A percentile compares a stretch with the other conserved stretches of the same genome.
These are phyloP conservation scores for Peromyscus attwateri DNA, from an alignment of 2,797 vertebrate species.

Conservation along the genomic window DNA sequence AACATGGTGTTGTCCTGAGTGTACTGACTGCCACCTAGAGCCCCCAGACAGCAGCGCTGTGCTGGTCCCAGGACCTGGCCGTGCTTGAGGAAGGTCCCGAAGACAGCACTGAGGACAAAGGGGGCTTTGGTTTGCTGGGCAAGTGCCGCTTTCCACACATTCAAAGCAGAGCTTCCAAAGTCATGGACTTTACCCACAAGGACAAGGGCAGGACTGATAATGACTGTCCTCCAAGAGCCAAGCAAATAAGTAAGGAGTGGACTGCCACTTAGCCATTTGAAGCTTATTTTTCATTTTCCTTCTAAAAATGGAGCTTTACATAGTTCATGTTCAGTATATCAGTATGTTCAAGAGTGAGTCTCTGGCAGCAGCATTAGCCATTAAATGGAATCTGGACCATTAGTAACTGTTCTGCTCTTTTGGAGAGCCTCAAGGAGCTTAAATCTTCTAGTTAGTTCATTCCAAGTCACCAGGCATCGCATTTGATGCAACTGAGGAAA, in stretches of 20 bases:
- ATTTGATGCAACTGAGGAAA: not conserved
- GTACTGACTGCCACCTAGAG: constrained; percentile 79
- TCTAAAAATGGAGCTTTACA: not conserved
- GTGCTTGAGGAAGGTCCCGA: not conserved
- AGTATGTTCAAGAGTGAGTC: not conserved
- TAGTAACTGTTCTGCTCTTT: not conserved
- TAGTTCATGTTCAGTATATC: not conserved
- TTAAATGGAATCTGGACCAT: not conserved
- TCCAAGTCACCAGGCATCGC: not conserved
- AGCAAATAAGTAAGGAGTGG: not conserved
- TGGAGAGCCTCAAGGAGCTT: not conserved
- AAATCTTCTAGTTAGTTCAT: not conserved
- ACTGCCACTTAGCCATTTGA: not conserved
- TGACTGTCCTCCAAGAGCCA: not conserved
- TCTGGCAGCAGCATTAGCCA: not conserved
- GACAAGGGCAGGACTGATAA: not conserved
- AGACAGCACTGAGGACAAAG: not conserved
- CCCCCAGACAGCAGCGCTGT: constrained; percentile 88
- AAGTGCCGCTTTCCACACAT: not conserved
- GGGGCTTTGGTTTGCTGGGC: not conserved
- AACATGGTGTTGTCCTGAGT: constrained; percentile 48
- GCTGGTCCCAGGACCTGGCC: constrained; percentile 78
- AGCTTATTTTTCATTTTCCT: not conserved
- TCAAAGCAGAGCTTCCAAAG: not conserved
- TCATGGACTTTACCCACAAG: not conserved